Percentiles rank a stretch among this genome's conserved stretches.
Evolutionary conservation across 2,113 vertebrate species (phyloP).

Genomic region (Heliornis fulica): DNA sequence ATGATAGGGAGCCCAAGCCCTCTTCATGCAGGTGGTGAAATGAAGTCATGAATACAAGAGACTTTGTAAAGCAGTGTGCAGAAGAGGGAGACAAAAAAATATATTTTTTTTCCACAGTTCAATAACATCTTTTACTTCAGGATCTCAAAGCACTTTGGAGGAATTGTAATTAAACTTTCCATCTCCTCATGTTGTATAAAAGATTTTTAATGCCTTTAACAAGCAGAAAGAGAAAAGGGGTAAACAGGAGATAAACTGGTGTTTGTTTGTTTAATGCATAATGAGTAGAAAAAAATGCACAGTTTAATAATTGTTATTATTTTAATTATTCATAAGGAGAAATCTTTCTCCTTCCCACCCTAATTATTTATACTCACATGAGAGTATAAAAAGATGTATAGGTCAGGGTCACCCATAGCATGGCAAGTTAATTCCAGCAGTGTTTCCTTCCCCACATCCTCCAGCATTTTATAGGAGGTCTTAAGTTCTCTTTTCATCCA

Average conservation of each 20-base stretch:
- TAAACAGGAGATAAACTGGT: background rate
- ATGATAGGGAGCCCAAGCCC: background rate
- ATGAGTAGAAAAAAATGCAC: background rate
- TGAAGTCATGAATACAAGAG: background rate
- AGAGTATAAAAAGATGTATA: background rate
- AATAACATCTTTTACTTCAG: conserved; percentile 3
- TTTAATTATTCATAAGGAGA: background rate
- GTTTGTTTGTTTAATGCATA: background rate
- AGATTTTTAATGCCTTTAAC: background rate
- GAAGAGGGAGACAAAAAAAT: background rate
- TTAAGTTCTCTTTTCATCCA: conserved; percentile 7
- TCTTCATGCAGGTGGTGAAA: background rate
- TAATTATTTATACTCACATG: background rate
- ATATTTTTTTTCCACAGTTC: background rate
- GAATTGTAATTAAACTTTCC: conserved; percentile 10
- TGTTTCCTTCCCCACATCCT: background rate
- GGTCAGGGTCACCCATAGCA: background rate
- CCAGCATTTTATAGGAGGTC: background rate
- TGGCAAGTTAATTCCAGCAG: conserved; percentile 35
- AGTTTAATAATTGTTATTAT: conserved; percentile 19
- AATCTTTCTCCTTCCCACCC: background rate
- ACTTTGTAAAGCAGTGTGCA: background rate
- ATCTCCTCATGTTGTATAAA: background rate
- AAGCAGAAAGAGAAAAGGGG: background rate
- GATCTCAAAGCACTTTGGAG: background rate